These are phyloP conservation scores for Nyctibius bracteatus DNA, from an alignment of 2,113 vertebrate genomes.

Conservation along the genomic window DNA sequence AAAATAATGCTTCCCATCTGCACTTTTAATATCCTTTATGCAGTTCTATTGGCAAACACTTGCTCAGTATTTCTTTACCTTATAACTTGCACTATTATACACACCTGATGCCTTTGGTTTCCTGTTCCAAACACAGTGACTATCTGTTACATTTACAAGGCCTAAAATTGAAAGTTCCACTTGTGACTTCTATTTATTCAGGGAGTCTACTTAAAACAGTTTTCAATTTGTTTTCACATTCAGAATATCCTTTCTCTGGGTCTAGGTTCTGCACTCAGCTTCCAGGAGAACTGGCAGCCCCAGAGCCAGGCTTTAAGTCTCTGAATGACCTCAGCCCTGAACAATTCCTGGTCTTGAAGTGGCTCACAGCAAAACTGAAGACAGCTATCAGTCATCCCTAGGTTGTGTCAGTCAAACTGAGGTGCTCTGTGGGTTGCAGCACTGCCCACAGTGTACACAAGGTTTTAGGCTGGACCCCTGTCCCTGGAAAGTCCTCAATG, in stretches of 20 bases:
- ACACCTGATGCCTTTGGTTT: neutral
- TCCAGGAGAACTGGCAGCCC: neutral
- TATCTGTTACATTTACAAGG: neutral
- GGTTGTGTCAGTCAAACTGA: neutral
- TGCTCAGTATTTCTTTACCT: neutral
- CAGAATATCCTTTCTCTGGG: neutral
- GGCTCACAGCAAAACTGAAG: neutral
- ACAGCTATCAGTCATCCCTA: neutral
- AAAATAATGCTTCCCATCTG: neutral
- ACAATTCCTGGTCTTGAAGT: neutral
- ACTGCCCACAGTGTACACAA: neutral
- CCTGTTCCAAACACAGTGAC: neutral
- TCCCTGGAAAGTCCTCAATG: neutral
- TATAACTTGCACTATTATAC: neutral
- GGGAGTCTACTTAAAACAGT: neutral
- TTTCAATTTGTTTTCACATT: neutral
- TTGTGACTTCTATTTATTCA: neutral
- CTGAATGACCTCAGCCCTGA: neutral
- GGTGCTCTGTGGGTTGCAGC: neutral
- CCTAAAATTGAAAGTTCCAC: neutral
- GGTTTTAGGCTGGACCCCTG: neutral
- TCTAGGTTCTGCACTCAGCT: neutral
- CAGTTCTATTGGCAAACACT: neutral
- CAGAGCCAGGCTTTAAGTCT: neutral
- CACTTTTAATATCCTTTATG: neutral